phyloP scores from a whole-genome alignment of 2,888 invertebrate genomes.

The Gandaritis pyraliata region DNA sequence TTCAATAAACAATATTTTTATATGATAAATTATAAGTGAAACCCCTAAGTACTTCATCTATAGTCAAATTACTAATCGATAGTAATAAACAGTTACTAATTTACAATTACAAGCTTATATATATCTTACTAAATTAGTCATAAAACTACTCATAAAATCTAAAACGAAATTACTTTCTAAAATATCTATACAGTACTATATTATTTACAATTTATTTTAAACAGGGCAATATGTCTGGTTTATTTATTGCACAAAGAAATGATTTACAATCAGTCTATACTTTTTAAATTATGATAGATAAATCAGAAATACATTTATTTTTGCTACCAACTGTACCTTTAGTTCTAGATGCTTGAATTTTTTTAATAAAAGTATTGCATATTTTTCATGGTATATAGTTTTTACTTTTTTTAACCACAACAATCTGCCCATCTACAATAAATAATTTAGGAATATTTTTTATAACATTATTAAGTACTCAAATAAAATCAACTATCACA shows the following conservation, averaged over 20 bases:
- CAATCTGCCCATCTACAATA: slow-evolving; percentile 60
- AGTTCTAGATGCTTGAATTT: slow-evolving; percentile 19
- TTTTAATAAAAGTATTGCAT: too few relatives aligned
- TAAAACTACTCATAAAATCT: slow-evolving; percentile 38
- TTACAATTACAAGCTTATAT: slow-evolving; percentile 37
- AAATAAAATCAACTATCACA: slow-evolving; percentile 83
- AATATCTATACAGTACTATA: slow-evolving; percentile 41
- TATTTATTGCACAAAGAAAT: slow-evolving; percentile 38
- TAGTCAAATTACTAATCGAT: slow-evolving; percentile 34
- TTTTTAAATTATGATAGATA: not conserved
- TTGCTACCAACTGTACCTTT: slow-evolving; percentile 6
- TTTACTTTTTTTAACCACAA: slow-evolving; percentile 33
- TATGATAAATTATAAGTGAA: too few relatives aligned
- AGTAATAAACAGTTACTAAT: slow-evolving; percentile 42
- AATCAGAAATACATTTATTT: not conserved
- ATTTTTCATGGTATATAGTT: too few relatives aligned
- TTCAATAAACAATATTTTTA: not conserved
- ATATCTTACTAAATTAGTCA: slow-evolving; percentile 32
- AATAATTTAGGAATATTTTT: slow-evolving; percentile 82
- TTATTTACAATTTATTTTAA: slow-evolving; percentile 44
- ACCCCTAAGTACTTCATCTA: slow-evolving; percentile 6
- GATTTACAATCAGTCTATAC: slow-evolving; percentile 5
- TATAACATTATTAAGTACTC: slow-evolving; percentile 79
- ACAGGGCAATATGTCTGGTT: slow-evolving; percentile 31
- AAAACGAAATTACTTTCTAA: slow-evolving; percentile 33